Base-by-base conservation (phyloP, 1,140 invertebrate species). In the Ostrea denselamellosa region DNA sequence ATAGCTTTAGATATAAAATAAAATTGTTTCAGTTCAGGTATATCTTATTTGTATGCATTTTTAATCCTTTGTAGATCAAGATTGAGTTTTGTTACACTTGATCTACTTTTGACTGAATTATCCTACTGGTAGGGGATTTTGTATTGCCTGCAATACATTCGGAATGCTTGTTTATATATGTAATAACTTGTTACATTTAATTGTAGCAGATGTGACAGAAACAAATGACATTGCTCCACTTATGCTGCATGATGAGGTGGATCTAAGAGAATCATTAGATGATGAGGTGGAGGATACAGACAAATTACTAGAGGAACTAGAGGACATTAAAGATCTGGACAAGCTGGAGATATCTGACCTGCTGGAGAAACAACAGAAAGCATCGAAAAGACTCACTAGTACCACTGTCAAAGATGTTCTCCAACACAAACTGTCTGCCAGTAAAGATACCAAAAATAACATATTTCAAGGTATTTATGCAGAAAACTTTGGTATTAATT, bases 241-340 rank as follows among this genome's bases (percentile, higher is more conserved):
- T 51, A 54, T 83, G 28, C 17, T 83, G n/a, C 44, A 83, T 10
- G 81, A 52, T 52, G 81, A 83, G 28, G 44, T 7, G n/a, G 81
- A 83, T 14, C 14, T 83, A 19, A 54, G n/a, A 52, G 25, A 83
- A 52, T 25, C 22, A 0, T 8, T 52, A 9, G 81, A 83, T 9
- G 81, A 83, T 14, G 81, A 83, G 7, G 25, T 51, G 44, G 52
- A 51, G 44, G 81, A 83, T 44, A 83, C 81, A 83, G 81, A 83
- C 19, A 83, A 54, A 51, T 28, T 83, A 83, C 14, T 83, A 17
- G 9, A n/a, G 81, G 81, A 83, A 5, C 14, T 51, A 9, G 81
- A 83, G 81, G 81, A 44, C 0, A 44, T 83, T 2, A 28, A 14
- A 17, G 81, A 83, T n/a, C 44, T 83, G 22, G 19, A 83, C 19